Base-by-base conservation (phyloP, 2,888 invertebrate genomes). In the Boloria selene region DNA sequence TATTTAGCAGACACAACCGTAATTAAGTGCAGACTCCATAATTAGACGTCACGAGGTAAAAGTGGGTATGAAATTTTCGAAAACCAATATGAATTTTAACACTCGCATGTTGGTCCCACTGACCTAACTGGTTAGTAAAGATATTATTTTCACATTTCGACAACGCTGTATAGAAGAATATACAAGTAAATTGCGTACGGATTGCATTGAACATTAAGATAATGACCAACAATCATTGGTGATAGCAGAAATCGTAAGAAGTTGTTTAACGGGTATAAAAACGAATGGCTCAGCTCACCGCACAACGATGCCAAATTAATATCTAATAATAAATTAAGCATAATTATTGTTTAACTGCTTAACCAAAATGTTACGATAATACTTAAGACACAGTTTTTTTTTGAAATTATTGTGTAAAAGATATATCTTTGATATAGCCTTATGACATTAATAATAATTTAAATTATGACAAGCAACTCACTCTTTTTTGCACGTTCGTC, bases 201-300 rank as follows among this genome's bases (percentile, higher is more conserved):
- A 42, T 71, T 67, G 53, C 65, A 66, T 64, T 42, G 50, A 68
- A 52, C 61, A 65, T 68, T 65, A 58, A 67, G 54, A 72, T 68
- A 71, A 68, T 70, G 59, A 64, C 59, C 52, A 50, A 61, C 64
- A 66, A 69, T 69, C 59, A 68, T 69, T 69, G 69, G 70, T 72
- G 71, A 72, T 65, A 52, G 55, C 38, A 65, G 47, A 61, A 54
- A 54, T 45, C 22, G 22, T 38, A 60, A 65, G 38, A 55, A 68
- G 53, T 63, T 56, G 47, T 44, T 42, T 38, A 47, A 61, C 60
- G 16, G 53, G 51, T 64, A 50, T 56, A 54, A 44, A n/a, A 56
- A 16, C n/a, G 49, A 16, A 16, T 26, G 31, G 31, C 2, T 38
- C 31, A 38, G 31, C 2, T 38, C 31, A 38, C 31, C 31, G 31